phyloP scores from a whole-genome alignment of 2,113 vertebrate species.

The Vulpes vulpes region DNA sequence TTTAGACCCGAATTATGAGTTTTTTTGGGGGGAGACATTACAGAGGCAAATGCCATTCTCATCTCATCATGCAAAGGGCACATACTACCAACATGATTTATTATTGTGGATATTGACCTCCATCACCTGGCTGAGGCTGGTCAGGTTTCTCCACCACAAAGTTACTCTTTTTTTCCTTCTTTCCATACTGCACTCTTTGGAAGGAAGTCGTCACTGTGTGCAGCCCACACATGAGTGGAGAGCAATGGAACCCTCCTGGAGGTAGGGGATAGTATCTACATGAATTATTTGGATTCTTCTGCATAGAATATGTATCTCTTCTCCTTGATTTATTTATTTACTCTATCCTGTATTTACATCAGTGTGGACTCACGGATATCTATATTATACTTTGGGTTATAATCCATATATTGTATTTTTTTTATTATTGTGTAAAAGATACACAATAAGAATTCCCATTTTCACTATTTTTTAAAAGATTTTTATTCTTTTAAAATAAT shows the following conservation, averaged over 20 bases:
- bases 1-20: background rate
- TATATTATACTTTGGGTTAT: slow-evolving; percentile 36
- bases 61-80: background rate
- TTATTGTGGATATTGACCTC: background rate
- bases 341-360: background rate
- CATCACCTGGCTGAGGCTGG: background rate
- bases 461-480: too few species aligned
- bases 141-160: background rate
- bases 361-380: background rate
- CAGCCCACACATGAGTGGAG: fast-evolving
- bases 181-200: background rate
- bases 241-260: background rate
- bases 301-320: background rate
- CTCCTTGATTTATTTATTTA: background rate
- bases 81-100: background rate
- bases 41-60: background rate
- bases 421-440: too few species aligned
- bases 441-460: too few species aligned
- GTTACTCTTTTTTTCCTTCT: too few species aligned
- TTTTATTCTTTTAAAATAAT: too few species aligned
- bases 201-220: background rate
- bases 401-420: too few species aligned
- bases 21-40: background rate
- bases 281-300: background rate
- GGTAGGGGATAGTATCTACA: background rate